Conservation (phyloP, 2,797 vertebrate genomes). For the Coregonus suidteri region DNA sequence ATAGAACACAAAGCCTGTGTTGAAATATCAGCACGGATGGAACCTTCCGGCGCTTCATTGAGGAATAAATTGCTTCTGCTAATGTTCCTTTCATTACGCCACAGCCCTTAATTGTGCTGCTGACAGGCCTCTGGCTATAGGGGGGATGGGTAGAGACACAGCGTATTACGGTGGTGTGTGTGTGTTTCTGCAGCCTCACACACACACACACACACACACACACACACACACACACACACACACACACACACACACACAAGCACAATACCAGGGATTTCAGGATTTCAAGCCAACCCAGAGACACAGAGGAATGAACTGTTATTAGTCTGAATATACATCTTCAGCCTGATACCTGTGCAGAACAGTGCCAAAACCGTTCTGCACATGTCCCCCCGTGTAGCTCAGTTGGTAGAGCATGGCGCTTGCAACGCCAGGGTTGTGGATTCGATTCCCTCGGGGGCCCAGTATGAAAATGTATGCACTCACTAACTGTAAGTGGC, state of each 20-base stretch:
- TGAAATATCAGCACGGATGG: slow-evolving; percentile 58
- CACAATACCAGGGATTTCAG: background rate
- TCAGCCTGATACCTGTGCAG: background rate
- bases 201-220: background rate
- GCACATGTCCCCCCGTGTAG: no score
- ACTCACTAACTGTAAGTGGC: no score
- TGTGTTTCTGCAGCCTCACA: background rate
- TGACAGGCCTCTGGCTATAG: slow-evolving; percentile 63
- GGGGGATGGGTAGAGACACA: slow-evolving; percentile 40
- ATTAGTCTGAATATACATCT: background rate
- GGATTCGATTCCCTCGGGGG: no score
- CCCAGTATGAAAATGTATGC: no score
- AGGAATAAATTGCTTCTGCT: slow-evolving; percentile 75
- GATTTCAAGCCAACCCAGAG: background rate
- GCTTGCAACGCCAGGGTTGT: no score
- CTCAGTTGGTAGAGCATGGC: no score
- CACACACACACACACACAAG: background rate
- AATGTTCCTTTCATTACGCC: slow-evolving; percentile 74
- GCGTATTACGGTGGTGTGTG: background rate
- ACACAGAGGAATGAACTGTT: background rate
- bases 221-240: background rate
- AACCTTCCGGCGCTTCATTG: slow-evolving; percentile 66
- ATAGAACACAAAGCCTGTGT: slow-evolving; percentile 61
- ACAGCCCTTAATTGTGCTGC: slow-evolving; percentile 70
- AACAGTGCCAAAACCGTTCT: background rate